Percentiles rank a stretch among this genome's conserved stretches.
These are phyloP conservation scores for Trichosurus vulpecula DNA, from an alignment of 2,797 vertebrate species.

Conservation along the genomic window DNA sequence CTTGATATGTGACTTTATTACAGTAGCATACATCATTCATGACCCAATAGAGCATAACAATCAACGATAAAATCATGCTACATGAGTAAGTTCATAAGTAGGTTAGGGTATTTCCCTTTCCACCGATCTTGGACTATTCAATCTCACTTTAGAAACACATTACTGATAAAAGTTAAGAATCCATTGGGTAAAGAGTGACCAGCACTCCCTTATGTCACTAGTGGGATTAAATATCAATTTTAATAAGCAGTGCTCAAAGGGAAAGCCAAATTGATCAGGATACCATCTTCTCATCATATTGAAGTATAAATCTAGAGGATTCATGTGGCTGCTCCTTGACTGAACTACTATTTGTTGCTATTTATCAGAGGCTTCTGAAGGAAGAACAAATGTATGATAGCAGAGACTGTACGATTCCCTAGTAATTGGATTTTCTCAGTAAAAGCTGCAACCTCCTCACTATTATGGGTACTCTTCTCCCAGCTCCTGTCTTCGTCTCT, in stretches of 20 bases:
- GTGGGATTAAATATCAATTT: conserved; percentile 46
- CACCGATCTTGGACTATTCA: conserved; percentile 60
- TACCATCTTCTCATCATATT: conserved; percentile 38
- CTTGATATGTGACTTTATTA: background rate
- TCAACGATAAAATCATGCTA: background rate
- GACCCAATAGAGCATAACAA: conserved; percentile 22
- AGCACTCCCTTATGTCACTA: conserved; percentile 30
- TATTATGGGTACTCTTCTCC: background rate
- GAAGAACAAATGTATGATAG: background rate
- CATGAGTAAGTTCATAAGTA: conserved; percentile 20
- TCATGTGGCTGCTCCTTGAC: conserved; percentile 40
- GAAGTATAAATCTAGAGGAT: conserved; percentile 17
- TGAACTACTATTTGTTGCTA: conserved; percentile 35
- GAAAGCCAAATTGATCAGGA: conserved; percentile 54
- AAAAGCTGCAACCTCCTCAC: background rate
- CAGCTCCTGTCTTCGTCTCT: background rate
- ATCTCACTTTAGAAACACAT: conserved; percentile 41
- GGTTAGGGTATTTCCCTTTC: conserved; percentile 54
- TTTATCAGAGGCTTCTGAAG: background rate
- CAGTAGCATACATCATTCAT: conserved; percentile 53
- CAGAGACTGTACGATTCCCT: background rate
- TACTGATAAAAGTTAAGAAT: conserved; percentile 67
- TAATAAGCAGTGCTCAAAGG: conserved; percentile 43
- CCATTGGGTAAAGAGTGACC: conserved; percentile 22
- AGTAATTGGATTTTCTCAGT: background rate